Percentiles rank a stretch among this genome's conserved stretches.
Evolutionary conservation across 2,797 vertebrate genomes (phyloP).

Genomic region (Ptychobarbus kaznakovi): DNA sequence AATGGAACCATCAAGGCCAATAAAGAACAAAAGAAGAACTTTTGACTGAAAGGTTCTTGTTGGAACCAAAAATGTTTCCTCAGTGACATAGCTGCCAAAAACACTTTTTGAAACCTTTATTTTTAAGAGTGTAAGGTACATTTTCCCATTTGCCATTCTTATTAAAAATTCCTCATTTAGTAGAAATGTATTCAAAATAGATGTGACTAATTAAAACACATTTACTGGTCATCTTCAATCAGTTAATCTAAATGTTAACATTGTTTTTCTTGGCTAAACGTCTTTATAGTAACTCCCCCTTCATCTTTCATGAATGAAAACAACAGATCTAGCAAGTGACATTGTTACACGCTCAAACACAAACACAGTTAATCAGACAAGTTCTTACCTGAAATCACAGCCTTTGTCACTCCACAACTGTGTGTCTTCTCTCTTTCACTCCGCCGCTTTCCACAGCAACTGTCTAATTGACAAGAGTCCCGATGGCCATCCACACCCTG

Average conservation of each 20-base stretch:
- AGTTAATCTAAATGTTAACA: neutral
- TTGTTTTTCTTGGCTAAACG: neutral
- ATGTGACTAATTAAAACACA: no score
- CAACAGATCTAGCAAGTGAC: neutral
- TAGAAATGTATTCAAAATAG: neutral
- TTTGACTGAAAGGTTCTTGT: no score
- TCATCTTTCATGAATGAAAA: neutral
- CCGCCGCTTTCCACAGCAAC: constrained; percentile 59
- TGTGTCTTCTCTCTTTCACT: constrained; percentile 40
- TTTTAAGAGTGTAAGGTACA: neutral
- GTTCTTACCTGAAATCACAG: constrained; percentile 74
- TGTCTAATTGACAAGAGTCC: constrained; percentile 66
- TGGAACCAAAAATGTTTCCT: no score
- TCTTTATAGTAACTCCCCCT: neutral
- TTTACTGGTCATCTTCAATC: neutral
- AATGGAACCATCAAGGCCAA: no score
- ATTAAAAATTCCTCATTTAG: neutral
- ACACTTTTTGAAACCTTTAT: no score
- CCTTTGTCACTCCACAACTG: constrained; percentile 46
- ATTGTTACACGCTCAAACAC: neutral
- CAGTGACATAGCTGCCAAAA: no score
- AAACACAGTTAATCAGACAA: constrained; percentile 40
- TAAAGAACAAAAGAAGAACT: no score
- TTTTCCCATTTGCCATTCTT: neutral
- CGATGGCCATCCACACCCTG: constrained; percentile 66